phyloP scores from a whole-genome alignment of 1,140 invertebrate species.

The Aradophagus sp. region DNA sequence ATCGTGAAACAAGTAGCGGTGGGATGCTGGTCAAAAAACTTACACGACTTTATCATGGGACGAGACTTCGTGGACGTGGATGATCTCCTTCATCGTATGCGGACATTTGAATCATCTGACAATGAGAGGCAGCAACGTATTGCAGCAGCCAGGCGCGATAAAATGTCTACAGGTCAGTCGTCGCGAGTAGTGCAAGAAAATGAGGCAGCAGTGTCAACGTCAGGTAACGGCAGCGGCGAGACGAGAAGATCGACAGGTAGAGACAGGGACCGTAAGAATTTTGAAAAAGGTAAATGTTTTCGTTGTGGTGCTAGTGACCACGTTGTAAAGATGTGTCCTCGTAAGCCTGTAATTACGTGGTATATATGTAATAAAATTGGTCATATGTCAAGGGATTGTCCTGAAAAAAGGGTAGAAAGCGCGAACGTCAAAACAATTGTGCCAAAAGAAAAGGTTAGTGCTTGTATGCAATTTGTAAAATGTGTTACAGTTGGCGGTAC shows the following conservation, averaged over 20 bases:
- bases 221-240: too few species aligned
- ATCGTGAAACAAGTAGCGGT: constrained; percentile 7
- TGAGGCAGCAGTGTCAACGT: too few species aligned
- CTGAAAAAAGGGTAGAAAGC: background rate
- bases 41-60: constrained; percentile 25
- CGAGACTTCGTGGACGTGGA: constrained; percentile 16
- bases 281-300: constrained; percentile 12
- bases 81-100: constrained; percentile 10
- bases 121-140: background rate
- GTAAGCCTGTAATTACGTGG: constrained; percentile 18
- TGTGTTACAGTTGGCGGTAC: constrained; percentile 1
- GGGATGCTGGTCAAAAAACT: constrained; percentile 12
- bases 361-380: constrained; percentile 16
- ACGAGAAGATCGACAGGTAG: too few species aligned
- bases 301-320: constrained; percentile 27
- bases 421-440: constrained; percentile 6
- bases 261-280: too few species aligned
- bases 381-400: constrained; percentile 28
- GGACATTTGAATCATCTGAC: constrained; percentile 21
- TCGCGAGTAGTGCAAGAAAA: too few species aligned
- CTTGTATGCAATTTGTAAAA: constrained; percentile 11
- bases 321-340: constrained; percentile 14
- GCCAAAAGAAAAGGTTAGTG: background rate
- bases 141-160: background rate
- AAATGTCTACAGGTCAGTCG: too few species aligned